Evolutionary conservation across 2,797 vertebrate genomes (phyloP), one percentile per base, ranked within the genome.

Genomic region (Ibycter americanus): DNA sequence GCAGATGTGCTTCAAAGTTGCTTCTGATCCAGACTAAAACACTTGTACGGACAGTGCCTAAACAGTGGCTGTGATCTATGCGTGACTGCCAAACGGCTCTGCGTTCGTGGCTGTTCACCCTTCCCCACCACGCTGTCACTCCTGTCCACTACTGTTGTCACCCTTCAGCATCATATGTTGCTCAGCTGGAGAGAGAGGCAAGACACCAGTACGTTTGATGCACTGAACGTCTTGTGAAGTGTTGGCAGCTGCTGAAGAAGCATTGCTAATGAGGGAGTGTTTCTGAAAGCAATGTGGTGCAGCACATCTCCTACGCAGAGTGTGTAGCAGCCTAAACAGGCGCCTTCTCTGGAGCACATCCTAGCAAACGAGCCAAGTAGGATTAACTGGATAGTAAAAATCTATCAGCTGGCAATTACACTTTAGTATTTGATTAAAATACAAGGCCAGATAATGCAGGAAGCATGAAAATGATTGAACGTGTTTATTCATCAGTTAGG

Each of bases 311-410:
- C 95, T 6, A 47, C 71, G 4, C 90, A 58, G 51, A 11, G 9
- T 6, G 54, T 21, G n/a, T 11, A 44, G 94, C 91, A 85, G 93
- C 90, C 65, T 12, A 18, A 96, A 80, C 92, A 77, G 66, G 25
- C 22, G 4, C 74, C 55, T 76, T 56, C 66, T 32, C 62, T 46
- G 36, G 36, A 77, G 66, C 77, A 55, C 40, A 2, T 61, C 81
- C 79, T 16, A 22, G 77, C 56, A 40, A 76, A 54, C 1, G 12
- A 89, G 70, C 87, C 72, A n/a, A 82, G 62, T 0, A 56, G 84
- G 76, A 90, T 81, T 56, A 77, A 42, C 82, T 20, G 13, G 56
- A n/a, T 2, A 74, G 66, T 49, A 42, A 62, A 59, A 59, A 52
- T 17, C 83, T 56, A 18, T 16, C 5, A 8, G 58, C 23, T 49